phyloP scores from a whole-genome alignment of 2,797 vertebrate species.

The Cossypha heuglini region DNA sequence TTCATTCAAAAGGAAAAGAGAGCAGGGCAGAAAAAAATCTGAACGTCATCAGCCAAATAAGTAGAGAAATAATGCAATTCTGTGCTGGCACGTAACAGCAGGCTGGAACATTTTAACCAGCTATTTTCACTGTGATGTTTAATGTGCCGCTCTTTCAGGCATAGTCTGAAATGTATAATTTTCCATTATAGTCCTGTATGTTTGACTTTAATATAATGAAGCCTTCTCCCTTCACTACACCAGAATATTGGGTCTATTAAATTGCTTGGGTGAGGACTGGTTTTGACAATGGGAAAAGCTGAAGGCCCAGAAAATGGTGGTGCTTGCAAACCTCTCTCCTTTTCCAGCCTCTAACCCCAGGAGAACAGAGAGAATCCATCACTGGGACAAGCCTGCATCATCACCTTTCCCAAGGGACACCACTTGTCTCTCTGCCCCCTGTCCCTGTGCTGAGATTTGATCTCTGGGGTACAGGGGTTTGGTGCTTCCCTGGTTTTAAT shows the following conservation, averaged over 20 bases:
- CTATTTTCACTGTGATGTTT: slow-evolving; percentile 60
- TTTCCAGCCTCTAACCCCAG: neutral
- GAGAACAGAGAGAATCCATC: neutral
- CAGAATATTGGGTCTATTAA: slow-evolving; percentile 54
- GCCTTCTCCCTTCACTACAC: slow-evolving; percentile 62
- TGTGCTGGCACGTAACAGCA: slow-evolving; percentile 23
- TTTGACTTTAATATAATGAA: slow-evolving; percentile 72
- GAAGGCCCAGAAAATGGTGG: slow-evolving; percentile 25
- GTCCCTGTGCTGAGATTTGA: neutral
- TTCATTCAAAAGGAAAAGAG: neutral
- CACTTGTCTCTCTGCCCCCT: neutral
- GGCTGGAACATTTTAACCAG: slow-evolving; percentile 57
- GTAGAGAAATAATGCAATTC: slow-evolving; percentile 42
- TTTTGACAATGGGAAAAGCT: slow-evolving; percentile 21
- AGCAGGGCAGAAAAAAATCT: neutral
- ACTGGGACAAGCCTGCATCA: neutral
- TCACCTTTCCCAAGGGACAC: neutral
- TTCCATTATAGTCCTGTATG: slow-evolving; percentile 68
- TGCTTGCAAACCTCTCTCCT: neutral
- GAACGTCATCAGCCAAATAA: slow-evolving; percentile 33
- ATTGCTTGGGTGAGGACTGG: neutral
- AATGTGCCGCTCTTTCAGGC: slow-evolving; percentile 44
- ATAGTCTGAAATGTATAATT: slow-evolving; percentile 67
- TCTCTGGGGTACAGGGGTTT: neutral
- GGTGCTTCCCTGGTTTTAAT: neutral